Percentiles rank a stretch among this genome's conserved stretches.
These are phyloP conservation scores for Mactromeris polynyma DNA, from an alignment of 2,888 invertebrate genomes.

Conservation along the genomic window DNA sequence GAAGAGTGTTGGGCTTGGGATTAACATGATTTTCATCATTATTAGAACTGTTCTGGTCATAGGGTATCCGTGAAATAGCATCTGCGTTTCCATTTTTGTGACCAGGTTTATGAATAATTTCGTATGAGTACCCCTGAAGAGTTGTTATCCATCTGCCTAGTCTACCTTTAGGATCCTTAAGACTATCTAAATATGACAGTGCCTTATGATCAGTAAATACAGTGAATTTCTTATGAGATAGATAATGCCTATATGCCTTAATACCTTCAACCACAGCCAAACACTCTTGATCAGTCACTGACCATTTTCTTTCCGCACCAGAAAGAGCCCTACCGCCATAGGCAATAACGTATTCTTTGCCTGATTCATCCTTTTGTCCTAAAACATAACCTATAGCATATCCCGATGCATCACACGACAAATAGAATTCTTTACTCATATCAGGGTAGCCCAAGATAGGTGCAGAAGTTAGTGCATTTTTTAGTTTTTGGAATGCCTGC, in stretches of 20 bases:
- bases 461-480: constrained; percentile 65
- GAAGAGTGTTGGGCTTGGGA: no score
- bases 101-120: constrained; percentile 53
- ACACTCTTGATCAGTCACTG: constrained; percentile 56
- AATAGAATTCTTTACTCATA: constrained; percentile 55
- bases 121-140: constrained; percentile 46
- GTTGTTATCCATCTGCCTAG: no score
- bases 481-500: constrained; percentile 80
- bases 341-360: constrained; percentile 64
- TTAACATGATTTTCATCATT: no score
- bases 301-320: constrained; percentile 55
- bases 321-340: no score
- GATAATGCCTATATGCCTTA: constrained; percentile 49
- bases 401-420: constrained; percentile 63
- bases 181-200: constrained; percentile 52
- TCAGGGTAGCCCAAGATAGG: constrained; percentile 71
- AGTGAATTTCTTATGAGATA: constrained; percentile 56
- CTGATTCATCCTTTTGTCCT: constrained; percentile 62
- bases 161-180: constrained; percentile 49
- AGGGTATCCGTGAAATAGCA: constrained; percentile 54
- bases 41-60: neutral
- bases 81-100: constrained; percentile 56
- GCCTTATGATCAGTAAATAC: constrained; percentile 68
- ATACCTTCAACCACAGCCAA: constrained; percentile 56
- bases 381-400: constrained; percentile 69